These are phyloP conservation scores for Ametastegia equiseti DNA, from an alignment of 2,888 invertebrate genomes.

Conservation along the genomic window DNA sequence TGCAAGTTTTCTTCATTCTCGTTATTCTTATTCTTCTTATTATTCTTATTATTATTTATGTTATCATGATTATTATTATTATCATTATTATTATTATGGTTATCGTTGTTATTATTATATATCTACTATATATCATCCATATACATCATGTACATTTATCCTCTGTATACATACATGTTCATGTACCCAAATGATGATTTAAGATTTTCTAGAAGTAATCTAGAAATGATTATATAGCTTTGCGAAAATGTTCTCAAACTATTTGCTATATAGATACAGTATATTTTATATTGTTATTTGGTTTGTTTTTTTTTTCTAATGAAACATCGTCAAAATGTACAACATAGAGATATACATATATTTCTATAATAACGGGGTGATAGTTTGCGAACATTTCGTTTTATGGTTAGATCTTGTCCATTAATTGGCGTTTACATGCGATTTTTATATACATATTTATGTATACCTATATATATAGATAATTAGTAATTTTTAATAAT, in stretches of 20 bases:
- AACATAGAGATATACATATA: neutral
- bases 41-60: neutral
- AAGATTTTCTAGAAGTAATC: constrained; percentile 43
- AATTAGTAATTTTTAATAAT: neutral
- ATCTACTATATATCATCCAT: constrained; percentile 21
- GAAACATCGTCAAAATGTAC: neutral
- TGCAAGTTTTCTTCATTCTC: neutral
- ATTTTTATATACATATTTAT: neutral
- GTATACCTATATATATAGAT: neutral
- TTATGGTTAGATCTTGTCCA: constrained; percentile 60
- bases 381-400: constrained; percentile 36
- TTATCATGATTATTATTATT: constrained; percentile 12
- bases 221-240: constrained; percentile 41
- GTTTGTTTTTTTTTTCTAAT: constrained; percentile 15
- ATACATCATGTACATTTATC: constrained; percentile 45
- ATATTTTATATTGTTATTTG: constrained; percentile 9
- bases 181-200: constrained; percentile 33
- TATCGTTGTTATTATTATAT: constrained; percentile 31
- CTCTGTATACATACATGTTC: constrained; percentile 44
- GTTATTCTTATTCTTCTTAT: neutral
- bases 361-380: neutral
- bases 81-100: neutral
- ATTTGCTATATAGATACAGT: neutral
- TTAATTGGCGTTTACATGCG: constrained; percentile 52
- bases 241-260: constrained; percentile 41